Base-by-base conservation (phyloP, 2,888 invertebrate genomes). In the Heptascelio sp. region DNA sequence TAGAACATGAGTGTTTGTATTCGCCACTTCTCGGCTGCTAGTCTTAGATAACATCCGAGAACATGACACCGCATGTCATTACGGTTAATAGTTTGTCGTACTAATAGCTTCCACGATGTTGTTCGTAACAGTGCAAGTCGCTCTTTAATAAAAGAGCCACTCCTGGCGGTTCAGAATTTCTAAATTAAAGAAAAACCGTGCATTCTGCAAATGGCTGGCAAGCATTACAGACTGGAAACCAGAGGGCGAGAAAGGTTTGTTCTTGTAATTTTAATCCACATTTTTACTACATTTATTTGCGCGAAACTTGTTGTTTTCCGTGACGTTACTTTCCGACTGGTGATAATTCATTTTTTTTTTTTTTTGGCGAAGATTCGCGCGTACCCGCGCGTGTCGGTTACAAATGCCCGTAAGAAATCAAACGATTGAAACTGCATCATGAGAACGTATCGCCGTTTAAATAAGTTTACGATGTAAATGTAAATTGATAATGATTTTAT, bases 1-100 rank as follows among this genome's bases (percentile, higher is more conserved):
- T 57, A 51, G 40, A 75, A 62, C 60, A 23, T 34, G n/a, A 34
- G 49, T 51, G 57, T 64, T 57, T 55, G 51, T 55, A 43, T 71
- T 71, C 76, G 80, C 76, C 65, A 65, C 37, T 81, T 71, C 80
- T 59, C 40, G 46, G 65, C 53, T 37, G 49, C 53, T 46, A 49
- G 64, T 81, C 76, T 81, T 76, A 75, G 75, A 73, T 81, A 81
- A 81, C 71, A 76, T 62, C 19, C 26, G 26, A 65, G 76, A 71
- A 81, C 71, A 81, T 81, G 80, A 81, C 76, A 76, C 71, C 71
- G 80, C 80, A 71, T 76, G 80, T 76, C 65, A 71, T 81, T 81
- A 81, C 80, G 49, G 43, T 49, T 76, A 65, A 71, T 46, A 76
- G 71, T 71, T 80, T 37, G 34, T 40, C 40, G 51, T 49, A 37